These are phyloP conservation scores for Lophura nycthemera DNA, from an alignment of 2,113 vertebrate species.

Conservation along the genomic window DNA sequence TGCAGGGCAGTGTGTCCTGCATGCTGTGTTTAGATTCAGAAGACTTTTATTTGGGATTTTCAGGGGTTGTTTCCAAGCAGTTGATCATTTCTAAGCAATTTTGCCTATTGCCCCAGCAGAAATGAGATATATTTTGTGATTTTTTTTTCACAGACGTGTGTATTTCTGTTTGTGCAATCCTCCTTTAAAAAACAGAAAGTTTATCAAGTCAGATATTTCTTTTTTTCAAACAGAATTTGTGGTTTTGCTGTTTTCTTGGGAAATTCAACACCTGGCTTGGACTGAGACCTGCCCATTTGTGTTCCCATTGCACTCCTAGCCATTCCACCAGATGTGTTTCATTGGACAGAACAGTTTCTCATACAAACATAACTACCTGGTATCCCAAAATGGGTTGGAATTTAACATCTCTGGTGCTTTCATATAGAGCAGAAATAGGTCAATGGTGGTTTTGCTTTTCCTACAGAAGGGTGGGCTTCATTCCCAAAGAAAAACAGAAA, in stretches of 20 bases:
- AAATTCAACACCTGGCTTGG: not conserved
- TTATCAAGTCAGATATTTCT: not conserved
- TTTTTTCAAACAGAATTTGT: not conserved
- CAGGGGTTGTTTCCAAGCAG: not conserved
- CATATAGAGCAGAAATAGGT: not conserved
- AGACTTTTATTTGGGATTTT: not conserved
- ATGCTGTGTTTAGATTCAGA: not conserved
- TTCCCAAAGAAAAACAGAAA: not conserved
- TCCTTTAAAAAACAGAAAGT: not conserved
- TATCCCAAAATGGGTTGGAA: not conserved
- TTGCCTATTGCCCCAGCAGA: not conserved
- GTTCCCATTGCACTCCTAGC: not conserved
- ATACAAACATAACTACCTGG: fast-evolving
- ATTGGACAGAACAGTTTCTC: not conserved
- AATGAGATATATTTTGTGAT: not conserved
- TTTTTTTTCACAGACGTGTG: not conserved
- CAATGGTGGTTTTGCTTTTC: not conserved
- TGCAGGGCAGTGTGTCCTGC: not conserved
- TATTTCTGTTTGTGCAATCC: not conserved
- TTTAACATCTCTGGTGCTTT: not conserved
- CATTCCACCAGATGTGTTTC: not conserved
- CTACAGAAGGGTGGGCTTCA: not conserved
- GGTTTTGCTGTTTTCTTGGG: not conserved
- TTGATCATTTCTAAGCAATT: not conserved
- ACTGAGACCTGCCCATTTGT: not conserved